Conservation (phyloP, 64 coral and sea anemone genomes). For the Montipora capricornis region DNA sequence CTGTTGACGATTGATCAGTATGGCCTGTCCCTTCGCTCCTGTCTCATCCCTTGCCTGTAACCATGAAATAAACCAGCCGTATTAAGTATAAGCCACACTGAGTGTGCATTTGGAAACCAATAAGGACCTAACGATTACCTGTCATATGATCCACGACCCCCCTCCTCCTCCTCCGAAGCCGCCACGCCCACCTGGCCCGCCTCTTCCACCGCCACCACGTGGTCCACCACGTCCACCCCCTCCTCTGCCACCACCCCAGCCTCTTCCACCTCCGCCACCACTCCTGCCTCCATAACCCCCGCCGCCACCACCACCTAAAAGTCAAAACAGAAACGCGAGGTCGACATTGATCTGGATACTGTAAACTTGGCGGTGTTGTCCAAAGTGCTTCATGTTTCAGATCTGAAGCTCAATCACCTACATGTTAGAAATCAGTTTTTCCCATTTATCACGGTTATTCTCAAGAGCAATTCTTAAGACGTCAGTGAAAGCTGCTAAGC, state of each 20-base stretch:
- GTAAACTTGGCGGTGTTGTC: background rate
- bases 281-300: conserved; percentile 51
- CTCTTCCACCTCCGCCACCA: conserved; percentile 48
- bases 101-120: background rate
- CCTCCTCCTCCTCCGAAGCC: conserved; percentile 32
- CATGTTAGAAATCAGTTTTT: too few species aligned
- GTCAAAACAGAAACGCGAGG: background rate
- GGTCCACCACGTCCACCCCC: conserved; percentile 42
- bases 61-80: background rate
- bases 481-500: too few species aligned
- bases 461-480: too few species aligned
- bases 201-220: conserved; percentile 54
- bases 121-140: conserved; percentile 21
- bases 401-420: too few species aligned
- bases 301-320: conserved; percentile 39
- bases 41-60: conserved; percentile 63
- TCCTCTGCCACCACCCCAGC: conserved; percentile 34
- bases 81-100: background rate
- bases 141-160: conserved; percentile 60
- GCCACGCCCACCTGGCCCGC: conserved; percentile 57
- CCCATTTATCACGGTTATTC: too few species aligned
- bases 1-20: background rate
- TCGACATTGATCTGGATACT: background rate
- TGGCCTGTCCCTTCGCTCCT: conserved; percentile 74
- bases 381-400: background rate